Evolutionary conservation across 1,140 invertebrate species (phyloP).

Genomic region (Camponotus floridanus): DNA sequence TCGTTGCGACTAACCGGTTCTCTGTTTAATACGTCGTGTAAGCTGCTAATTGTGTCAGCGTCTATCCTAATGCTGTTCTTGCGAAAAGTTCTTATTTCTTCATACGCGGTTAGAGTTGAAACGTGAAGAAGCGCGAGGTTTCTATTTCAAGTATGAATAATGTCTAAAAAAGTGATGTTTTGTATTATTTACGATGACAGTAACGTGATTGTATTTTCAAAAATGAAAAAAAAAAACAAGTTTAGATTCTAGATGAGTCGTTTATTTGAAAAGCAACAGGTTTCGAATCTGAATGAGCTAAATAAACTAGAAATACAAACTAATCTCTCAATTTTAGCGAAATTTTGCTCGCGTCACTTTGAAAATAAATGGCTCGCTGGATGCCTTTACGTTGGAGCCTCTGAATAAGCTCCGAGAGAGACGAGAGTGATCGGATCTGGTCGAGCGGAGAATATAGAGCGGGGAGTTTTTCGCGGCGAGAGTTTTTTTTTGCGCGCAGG

Average conservation of each 20-base stretch:
- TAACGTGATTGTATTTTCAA: background rate
- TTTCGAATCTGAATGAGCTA: conserved; percentile 1
- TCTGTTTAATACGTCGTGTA: conserved; percentile 21
- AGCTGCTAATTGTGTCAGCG: conserved; percentile 42
- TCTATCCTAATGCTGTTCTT: conserved; percentile 40
- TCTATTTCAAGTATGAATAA: conserved; percentile 9
- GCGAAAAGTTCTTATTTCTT: conserved; percentile 37
- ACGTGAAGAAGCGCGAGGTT: conserved; percentile 22
- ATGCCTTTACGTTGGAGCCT: background rate
- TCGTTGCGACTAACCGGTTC: conserved; percentile 43
- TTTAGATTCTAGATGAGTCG: background rate
- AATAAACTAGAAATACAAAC: conserved; percentile 1
- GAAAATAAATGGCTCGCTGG: conserved; percentile 30
- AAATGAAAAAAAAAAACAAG: background rate
- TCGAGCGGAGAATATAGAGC: background rate
- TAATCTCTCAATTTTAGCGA: background rate
- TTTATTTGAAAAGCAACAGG: background rate
- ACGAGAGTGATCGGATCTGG: background rate
- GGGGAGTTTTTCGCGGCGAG: conserved; percentile 44
- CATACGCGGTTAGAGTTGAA: conserved; percentile 25
- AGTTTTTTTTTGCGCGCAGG: conserved; percentile 2
- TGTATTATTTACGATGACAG: background rate
- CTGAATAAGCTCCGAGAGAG: background rate
- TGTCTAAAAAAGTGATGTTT: background rate
- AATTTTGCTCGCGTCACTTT: conserved; percentile 15